Evolutionary conservation across 1,140 invertebrate species (phyloP).

Genomic region (Pseudomyrmex gracilis): DNA sequence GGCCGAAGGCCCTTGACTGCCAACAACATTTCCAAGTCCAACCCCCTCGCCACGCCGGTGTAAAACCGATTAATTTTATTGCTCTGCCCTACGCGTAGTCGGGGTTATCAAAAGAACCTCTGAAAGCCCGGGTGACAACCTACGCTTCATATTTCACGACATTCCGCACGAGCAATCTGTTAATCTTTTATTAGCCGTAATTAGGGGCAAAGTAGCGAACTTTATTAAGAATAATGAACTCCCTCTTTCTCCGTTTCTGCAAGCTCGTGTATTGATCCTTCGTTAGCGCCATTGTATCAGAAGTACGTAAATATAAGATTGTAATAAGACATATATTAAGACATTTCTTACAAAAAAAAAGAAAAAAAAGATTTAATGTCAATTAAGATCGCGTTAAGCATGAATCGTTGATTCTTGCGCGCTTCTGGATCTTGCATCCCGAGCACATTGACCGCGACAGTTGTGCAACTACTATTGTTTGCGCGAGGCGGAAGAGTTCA

Average conservation of each 20-base stretch:
- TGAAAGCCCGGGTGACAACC: conserved; percentile 60
- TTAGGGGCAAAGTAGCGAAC: conserved; percentile 37
- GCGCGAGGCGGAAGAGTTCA: conserved; percentile 52
- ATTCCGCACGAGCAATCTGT: conserved; percentile 21
- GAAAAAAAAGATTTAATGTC: too few relatives aligned
- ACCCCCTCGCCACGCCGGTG: conserved; percentile 63
- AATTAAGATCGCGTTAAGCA: not conserved
- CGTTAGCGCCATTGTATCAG: conserved; percentile 1
- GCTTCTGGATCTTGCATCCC: conserved; percentile 16
- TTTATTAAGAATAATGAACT: conserved; percentile 31
- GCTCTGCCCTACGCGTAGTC: conserved; percentile 11
- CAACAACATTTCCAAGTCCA: conserved; percentile 66
- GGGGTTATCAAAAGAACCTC: conserved; percentile 61
- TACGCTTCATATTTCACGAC: conserved; percentile 60
- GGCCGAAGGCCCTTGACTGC: conserved; percentile 45
- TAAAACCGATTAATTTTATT: conserved; percentile 73
- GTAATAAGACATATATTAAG: not conserved
- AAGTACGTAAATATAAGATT: not conserved
- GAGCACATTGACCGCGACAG: conserved; percentile 51
- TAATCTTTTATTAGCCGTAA: conserved; percentile 45
- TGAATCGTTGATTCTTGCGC: conserved; percentile 16
- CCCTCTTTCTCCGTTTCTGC: not conserved
- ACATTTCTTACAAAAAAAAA: not conserved
- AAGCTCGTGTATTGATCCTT: not conserved
- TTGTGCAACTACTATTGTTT: conserved; percentile 44